Evolutionary conservation across 2,113 vertebrate genomes (phyloP), one percentile per base, ranked within the genome.

Genomic region (Mastomys coucha): DNA sequence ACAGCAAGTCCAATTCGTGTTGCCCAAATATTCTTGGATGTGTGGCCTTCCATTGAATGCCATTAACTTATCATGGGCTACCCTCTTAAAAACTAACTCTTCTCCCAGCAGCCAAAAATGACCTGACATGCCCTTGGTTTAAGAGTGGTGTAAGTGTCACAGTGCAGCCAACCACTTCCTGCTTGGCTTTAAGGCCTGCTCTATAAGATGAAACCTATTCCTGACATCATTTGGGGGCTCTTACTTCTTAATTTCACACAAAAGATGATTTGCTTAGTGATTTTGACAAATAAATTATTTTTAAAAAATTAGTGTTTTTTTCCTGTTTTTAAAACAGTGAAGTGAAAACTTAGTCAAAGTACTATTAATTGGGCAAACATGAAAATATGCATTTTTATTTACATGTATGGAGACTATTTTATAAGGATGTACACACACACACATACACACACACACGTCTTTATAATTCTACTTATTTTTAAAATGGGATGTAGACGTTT

Each of bases 261-360:
- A 93, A 96, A 86, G 13, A 77, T 93, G 53, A 88, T 89, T 77
- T 96, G 63, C 53, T 93, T 24, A 96, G 80, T n/a, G 84, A 82
- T 14, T 93, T 9, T 65, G 42, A 67, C 49, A 96, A 69, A 69
- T 16, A 69, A 69, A 36, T 28, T 75, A 75, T 75, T 72, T 88
- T 82, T 33, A 22, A 78, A 78, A 93, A 89, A 42, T 87, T 91
- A 31, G 42, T 45, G 39, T n/a, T 58, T 42, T 56, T 65, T 69
- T 42, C 31, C 19, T 36, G 49, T 77, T 88, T 89, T 92, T 77
- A 14, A 14, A 81, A 93, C 5, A 84, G 19, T 51, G 88, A 81
- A 95, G 77, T 88, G 12, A 56, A 70, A 24, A 81, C 73, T 86
- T 72, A 70, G 31, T 96, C 7, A 92, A 17, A 53, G 42, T 69